Base-by-base conservation (phyloP, 2,888 invertebrate genomes). In the Lithosia quadra region DNA sequence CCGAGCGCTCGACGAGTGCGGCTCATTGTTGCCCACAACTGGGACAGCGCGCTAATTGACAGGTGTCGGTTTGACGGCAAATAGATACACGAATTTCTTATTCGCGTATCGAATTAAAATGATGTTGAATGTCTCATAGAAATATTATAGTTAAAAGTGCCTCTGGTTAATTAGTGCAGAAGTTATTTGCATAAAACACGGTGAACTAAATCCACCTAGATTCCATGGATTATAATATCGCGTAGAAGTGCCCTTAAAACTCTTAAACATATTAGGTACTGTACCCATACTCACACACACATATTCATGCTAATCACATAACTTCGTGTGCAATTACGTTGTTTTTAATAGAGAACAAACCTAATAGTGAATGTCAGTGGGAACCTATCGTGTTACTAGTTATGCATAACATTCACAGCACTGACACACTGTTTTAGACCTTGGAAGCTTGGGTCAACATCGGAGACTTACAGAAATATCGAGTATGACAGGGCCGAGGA, bases 11-110 rank as follows among this genome's bases (percentile, higher is more conserved):
- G 43, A 24, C 68, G 76, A 71, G 78, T 79, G 77, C 79, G 71
- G 73, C 78, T 72, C 82, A 83, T 84, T 84, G 85, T 85, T 77
- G 80, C 69, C 67, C 75, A 63, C 61, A 33, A 65, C 79, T 81
- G 80, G 86, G 89, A 88, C 90, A 89, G 86, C 84, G 78, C 85
- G 59, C 77, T 89, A 87, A 90, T 85, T 87, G 90, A 88, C 91
- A 90, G 89, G 84, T 89, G 89, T 82, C 77, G 72, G 80, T 33
- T 65, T 55, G 60, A 64, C 53, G 21, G 11, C 55, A 24, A 36
- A 39, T 56, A 56, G 36, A 1, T n/a, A 58, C 10, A 22, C 1
- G 24, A 13, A 28, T 53, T 43, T 24, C 24, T 33, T 7, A n/a
- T 49, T 49, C 33, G 53, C 34, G 13, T 22, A 15, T 5, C 55